Evolutionary conservation across 1,140 invertebrate genomes (phyloP).

Genomic region (Cyphomyrmex costatus): DNA sequence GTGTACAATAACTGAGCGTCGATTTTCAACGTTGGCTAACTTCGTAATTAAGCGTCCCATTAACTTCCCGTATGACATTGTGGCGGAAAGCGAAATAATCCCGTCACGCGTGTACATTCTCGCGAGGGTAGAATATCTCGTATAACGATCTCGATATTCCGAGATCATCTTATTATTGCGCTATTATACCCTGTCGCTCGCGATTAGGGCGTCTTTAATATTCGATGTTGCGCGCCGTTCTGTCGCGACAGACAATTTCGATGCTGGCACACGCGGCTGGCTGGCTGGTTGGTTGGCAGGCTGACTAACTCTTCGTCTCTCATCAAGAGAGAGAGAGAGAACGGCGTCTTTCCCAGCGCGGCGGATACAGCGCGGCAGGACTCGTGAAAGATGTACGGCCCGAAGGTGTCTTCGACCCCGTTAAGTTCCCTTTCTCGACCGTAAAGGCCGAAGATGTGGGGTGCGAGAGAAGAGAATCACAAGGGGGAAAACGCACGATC

Average conservation of each 20-base stretch:
- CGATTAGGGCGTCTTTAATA: slow-evolving; percentile 61
- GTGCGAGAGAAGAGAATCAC: slow-evolving; percentile 60
- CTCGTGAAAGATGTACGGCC: slow-evolving; percentile 64
- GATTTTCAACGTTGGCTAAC: background rate
- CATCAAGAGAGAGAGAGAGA: slow-evolving; percentile 32
- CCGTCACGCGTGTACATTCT: background rate
- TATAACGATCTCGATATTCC: slow-evolving; percentile 31
- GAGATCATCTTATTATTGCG: slow-evolving; percentile 53
- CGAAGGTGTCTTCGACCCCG: slow-evolving; percentile 64
- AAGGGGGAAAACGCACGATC: slow-evolving; percentile 68
- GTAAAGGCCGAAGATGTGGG: slow-evolving; percentile 63
- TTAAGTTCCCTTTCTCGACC: slow-evolving; percentile 62
- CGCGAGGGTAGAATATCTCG: background rate
- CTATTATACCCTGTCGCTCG: slow-evolving; percentile 59
- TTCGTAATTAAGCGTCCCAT: slow-evolving; percentile 25
- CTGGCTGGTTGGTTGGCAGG: slow-evolving; percentile 15
- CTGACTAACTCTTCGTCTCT: slow-evolving; percentile 31
- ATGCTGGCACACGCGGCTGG: slow-evolving; percentile 49
- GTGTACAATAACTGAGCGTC: background rate
- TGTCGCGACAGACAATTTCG: slow-evolving; percentile 61
- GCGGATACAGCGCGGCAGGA: slow-evolving; percentile 54
- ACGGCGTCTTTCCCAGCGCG: slow-evolving; percentile 30
- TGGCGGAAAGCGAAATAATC: slow-evolving; percentile 9
- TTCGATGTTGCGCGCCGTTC: slow-evolving; percentile 53
- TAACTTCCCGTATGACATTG: slow-evolving; percentile 17